These are phyloP conservation scores for Lepus timidus DNA, from an alignment of 2,113 vertebrate species.

Conservation along the genomic window DNA sequence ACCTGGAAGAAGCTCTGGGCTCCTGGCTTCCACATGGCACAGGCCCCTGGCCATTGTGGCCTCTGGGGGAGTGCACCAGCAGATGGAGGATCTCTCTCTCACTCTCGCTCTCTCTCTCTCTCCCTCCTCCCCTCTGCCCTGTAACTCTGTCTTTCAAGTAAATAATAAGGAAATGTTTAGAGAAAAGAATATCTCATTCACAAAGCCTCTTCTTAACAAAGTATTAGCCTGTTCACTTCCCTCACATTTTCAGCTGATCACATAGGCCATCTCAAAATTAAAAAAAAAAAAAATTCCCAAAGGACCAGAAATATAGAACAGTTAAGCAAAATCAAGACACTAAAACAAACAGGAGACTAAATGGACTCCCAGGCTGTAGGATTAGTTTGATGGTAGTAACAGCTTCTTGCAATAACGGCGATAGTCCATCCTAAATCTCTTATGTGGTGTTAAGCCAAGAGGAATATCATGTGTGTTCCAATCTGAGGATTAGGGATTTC, in stretches of 20 bases:
- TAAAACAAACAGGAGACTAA: neutral
- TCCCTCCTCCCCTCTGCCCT: no score
- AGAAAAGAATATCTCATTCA: neutral
- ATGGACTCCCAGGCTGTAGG: neutral
- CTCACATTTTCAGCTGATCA: neutral
- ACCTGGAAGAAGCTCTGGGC: no score
- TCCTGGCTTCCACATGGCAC: no score
- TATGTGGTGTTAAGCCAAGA: neutral
- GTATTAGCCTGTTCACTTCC: neutral
- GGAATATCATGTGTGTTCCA: neutral
- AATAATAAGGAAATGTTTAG: no score
- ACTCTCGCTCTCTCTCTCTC: no score
- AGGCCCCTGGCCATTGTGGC: no score
- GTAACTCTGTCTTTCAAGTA: no score
- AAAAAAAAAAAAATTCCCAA: neutral
- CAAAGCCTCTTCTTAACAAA: neutral
- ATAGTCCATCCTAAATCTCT: neutral
- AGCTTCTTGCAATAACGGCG: conserved; percentile 29
- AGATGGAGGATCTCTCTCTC: no score
- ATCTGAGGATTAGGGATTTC: conserved; percentile 59
- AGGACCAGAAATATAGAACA: neutral
- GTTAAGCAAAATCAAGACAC: neutral
- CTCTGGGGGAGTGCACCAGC: no score
- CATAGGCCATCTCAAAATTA: neutral
- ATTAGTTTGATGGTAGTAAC: conserved; percentile 33